Evolutionary conservation across 1,140 invertebrate genomes (phyloP).

Genomic region (Bathynomus jamesi): DNA sequence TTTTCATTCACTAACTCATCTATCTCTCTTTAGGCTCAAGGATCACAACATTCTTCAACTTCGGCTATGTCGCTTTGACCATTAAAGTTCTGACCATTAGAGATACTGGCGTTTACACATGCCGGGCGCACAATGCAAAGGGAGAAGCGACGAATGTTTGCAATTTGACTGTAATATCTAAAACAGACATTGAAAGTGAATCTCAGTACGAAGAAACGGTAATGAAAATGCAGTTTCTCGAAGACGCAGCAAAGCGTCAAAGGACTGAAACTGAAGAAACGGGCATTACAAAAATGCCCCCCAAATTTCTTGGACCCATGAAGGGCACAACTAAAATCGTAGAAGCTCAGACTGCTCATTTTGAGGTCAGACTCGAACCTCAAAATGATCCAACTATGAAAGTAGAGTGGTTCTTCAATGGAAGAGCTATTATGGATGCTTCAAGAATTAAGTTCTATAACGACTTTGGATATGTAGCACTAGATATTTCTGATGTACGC

Average conservation of each 20-base stretch:
- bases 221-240: constrained; percentile 78
- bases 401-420: constrained; percentile 84
- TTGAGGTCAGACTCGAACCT: constrained; percentile 89
- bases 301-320: constrained; percentile 66
- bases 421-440: constrained; percentile 48
- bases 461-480: constrained; percentile 89
- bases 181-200: constrained; percentile 74
- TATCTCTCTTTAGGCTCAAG: constrained; percentile 56
- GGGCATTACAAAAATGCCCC: constrained; percentile 39
- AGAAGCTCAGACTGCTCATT: constrained; percentile 93
- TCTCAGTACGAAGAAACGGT: constrained; percentile 77
- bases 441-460: constrained; percentile 85
- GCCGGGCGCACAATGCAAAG: constrained; percentile 74
- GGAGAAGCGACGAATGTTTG: constrained; percentile 84
- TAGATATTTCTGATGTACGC: constrained; percentile 83
- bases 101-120: constrained; percentile 87
- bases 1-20: constrained; percentile 15
- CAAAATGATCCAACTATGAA: constrained; percentile 79
- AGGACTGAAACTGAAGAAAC: constrained; percentile 25
- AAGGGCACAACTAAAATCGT: constrained; percentile 86
- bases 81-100: constrained; percentile 84
- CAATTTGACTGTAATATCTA: constrained; percentile 74
- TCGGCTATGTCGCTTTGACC: constrained; percentile 91
- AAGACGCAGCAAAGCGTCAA: constrained; percentile 54
- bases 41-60: constrained; percentile 91